Base-by-base conservation (phyloP, 2,797 vertebrate species). In the Channa striata region DNA sequence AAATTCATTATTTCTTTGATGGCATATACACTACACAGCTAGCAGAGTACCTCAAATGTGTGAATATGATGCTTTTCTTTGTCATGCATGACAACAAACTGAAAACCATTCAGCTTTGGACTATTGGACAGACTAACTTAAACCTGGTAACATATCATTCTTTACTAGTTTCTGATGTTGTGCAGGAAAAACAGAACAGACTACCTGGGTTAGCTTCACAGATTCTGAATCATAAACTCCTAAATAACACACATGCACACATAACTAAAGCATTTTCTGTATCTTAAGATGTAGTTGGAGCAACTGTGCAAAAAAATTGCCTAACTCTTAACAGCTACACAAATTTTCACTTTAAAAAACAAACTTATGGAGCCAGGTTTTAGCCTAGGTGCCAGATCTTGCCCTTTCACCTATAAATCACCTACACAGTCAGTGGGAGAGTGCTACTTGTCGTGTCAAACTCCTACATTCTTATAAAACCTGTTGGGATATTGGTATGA, bases 341-440 rank as follows among this genome's bases (percentile, higher is more conserved):
- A 61, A 4, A 13, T 0, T 30, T 33, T 60, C 8, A 40, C 16
- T 58, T 34, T 67, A 10, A 44, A 30, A 52, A 57, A 6, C 58
- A 40, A 42, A 59, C 47, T 8, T 9, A 58, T 72, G 72, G 49
- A 40, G 12, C 25, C 37, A 43, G 12, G 16, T 20, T 70, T 80
- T 52, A 50, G 49, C 39, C 7, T 34, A 1, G 10, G 49, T n/a
- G 65, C 58, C 17, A 37, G 14, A 47, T 59, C 48, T 23, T 69
- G 66, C 65, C 62, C 70, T 78, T 84, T 78, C 76, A 77, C 74
- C 72, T 72, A 5, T 10, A 63, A 65, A 79, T 78, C 74, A 81
- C 77, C 74, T 86, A 85, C 84, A 83, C 84, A 68, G 52, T 16
- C 57, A 47, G 53, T 52, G 36, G 52, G 69, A 81, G 72, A 50